Evolutionary conservation across 2,888 invertebrate genomes (phyloP), one percentile per base, ranked within the genome.

Genomic region (Pyrrhia umbra): DNA sequence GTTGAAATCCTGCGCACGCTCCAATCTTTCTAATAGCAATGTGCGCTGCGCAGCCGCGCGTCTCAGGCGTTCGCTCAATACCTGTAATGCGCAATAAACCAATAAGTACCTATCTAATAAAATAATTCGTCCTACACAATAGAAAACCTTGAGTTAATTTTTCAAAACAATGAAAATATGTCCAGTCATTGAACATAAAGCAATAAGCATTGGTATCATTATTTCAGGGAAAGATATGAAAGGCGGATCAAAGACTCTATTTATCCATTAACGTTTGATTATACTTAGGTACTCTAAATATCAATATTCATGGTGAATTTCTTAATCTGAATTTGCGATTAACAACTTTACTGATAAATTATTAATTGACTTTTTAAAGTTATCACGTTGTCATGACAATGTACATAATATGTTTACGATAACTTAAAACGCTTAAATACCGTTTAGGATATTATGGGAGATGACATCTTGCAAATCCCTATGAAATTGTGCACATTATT

Each of bases 1-100:
- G 77, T 97, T 97, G 85, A 97, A 96, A 81, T 98, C 98, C 82
- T 96, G 96, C 72, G 96, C 96, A 83, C 97, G 96, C 84, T 97
- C 97, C 82, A 98, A 86, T 92, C 96, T 95, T 91, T 97, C 95
- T 85, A 96, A 84, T 77, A 98, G 93, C 76, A 95, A 92, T 59
- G 96, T 95, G 82, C 97, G 96, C 80, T 96, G 96, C 85, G 96
- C 96, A 68, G 96, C 95, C 75, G 96, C 96, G 73, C 96, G 96
- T 79, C 97, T 96, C 84, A 98, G 90, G 89, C 96, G 96, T 85
- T 97, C 96, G 85, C 96, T 96, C 83, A 97, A 95, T 88, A 96
- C 96, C 97, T 97, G 95, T 95, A 95, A 68, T 45, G 15, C 25
- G 62, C 39, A 70, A 27, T 9, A 50, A 10, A 42, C n/a, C 20